These are phyloP conservation scores for Oryctolagus cuniculus DNA, from an alignment of 2,113 vertebrate species.

Conservation along the genomic window mOryCun1.1 NC_091433.1:11345001-11345500, in stretches of 20 bases:
- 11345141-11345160: neutral
- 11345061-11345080: neutral
- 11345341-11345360: neutral
- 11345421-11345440: neutral
- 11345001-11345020: constrained; percentile 44
- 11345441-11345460: constrained; percentile 53
- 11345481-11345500: constrained; percentile 86
- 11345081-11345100: neutral
- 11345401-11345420: constrained; percentile 4
- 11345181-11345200: neutral
- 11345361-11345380: neutral
- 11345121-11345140: neutral
- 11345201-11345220: neutral
- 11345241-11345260: neutral
- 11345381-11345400: neutral
- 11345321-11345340: neutral
- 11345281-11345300: neutral
- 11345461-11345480: constrained; percentile 74
- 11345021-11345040: neutral
- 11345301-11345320: neutral
- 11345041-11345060: neutral
- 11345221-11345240: neutral
- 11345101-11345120: neutral
- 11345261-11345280: neutral
- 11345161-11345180: neutral